phyloP scores from a whole-genome alignment of 2,797 vertebrate genomes.

The Scolopax rusticola region DNA sequence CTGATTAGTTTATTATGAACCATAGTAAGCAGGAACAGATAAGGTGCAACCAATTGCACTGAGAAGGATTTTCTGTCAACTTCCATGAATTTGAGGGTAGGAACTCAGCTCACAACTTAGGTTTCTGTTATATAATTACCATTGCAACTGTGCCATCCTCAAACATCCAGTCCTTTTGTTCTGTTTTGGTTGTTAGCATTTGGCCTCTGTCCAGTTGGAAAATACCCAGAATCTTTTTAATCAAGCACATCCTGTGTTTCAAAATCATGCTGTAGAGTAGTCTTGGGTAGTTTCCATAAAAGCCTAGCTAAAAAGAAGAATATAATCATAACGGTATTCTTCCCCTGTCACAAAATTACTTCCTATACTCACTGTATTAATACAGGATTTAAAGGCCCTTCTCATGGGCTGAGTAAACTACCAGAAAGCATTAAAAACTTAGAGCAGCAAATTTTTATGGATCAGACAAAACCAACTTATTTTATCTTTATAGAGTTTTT shows the following conservation, averaged over 20 bases:
- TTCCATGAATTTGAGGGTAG: constrained; percentile 15
- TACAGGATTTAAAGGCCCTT: constrained; percentile 57
- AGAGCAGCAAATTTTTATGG: constrained; percentile 40
- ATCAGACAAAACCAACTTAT: constrained; percentile 10
- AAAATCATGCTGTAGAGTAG: constrained; percentile 44
- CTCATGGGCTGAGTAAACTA: constrained; percentile 27
- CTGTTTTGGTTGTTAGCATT: constrained; percentile 63
- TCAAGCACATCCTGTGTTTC: constrained; percentile 67
- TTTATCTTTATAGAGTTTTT: constrained; percentile 44
- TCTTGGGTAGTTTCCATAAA: constrained; percentile 69
- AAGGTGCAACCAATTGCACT: constrained; percentile 44
- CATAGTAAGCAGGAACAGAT: constrained; percentile 31
- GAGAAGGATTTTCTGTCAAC: constrained; percentile 65
- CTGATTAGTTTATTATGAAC: constrained; percentile 29
- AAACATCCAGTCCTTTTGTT: constrained; percentile 63
- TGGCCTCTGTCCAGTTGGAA: constrained; percentile 67
- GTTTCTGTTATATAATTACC: constrained; percentile 66
- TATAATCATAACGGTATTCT: constrained; percentile 58
- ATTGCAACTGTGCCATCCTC: constrained; percentile 41
- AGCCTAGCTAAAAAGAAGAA: constrained; percentile 60
- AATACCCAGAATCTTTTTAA: constrained; percentile 63
- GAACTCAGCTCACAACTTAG: constrained; percentile 1
- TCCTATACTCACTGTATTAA: constrained; percentile 63
- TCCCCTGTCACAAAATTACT: constrained; percentile 60
- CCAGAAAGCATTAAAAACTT: constrained; percentile 53